Evolutionary conservation across 2,888 invertebrate genomes (phyloP), one percentile per base, ranked within the genome.

Genomic region (Apamea anceps): DNA sequence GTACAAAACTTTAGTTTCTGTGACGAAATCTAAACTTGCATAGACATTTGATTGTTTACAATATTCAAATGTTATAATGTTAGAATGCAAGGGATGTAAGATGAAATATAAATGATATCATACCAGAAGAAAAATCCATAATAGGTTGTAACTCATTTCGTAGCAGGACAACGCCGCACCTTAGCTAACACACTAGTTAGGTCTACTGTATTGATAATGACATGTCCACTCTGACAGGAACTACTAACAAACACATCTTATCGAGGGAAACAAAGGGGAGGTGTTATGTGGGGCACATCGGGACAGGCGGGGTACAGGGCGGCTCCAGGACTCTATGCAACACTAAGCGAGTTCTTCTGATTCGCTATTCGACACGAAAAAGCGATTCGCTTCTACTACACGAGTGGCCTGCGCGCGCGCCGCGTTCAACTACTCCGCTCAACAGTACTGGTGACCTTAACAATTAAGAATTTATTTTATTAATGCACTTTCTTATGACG

Each of bases 401-500:
- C 96, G 96, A 95, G 96, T 95, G 96, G 86, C 91, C 88, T 94
- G 95, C 93, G 94, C 96, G 96, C 95, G 96, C 95, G 95, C 95
- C 91, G 93, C 93, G 93, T 86, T 91, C 93, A 92, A 96, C 96
- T 96, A 96, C 95, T 91, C 92, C 91, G 90, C 93, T 92, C 93
- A 92, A 92, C 92, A 92, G 91, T 92, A 92, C 93, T 91, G 90
- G 91, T 95, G 96, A 96, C 96, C 96, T 96, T 96, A 95, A 94
- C 95, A 95, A 96, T 96, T 96, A 96, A 95, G 91, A 93, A 95
- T 95, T 95, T 95, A 95, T 96, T 96, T 95, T 96, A 96, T 95
- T 95, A 96, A 95, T 96, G 95, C 96, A 96, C 96, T 96, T 96
- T 96, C 96, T 96, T 96, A 93, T 95, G 94, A 95, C 95, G 94